Percentiles rank a stretch among this genome's conserved stretches.
Conservation (phyloP, 2,797 vertebrate species). For the Mycteria americana region DNA sequence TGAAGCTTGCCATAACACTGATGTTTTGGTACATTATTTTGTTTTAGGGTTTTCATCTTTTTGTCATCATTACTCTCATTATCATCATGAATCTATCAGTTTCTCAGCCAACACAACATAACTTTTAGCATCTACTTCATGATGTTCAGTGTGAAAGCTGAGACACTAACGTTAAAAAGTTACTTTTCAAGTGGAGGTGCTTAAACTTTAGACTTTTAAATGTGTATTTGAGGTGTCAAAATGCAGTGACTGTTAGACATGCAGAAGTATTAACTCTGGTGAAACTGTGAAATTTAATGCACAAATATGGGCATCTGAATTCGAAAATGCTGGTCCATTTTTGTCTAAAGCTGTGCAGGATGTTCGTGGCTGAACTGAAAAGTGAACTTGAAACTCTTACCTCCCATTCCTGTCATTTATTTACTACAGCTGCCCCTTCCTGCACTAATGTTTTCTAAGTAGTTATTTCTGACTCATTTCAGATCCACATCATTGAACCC, state of each 20-base stretch:
- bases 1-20: not conserved
- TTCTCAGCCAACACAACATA: not conserved
- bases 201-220: not conserved
- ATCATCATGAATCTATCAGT: not conserved
- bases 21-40: not conserved
- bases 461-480: not conserved
- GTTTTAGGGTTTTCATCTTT: not conserved
- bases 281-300: not conserved
- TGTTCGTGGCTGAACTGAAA: not conserved
- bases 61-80: not conserved
- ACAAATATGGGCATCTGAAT: not conserved
- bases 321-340: not conserved
- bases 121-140: not conserved
- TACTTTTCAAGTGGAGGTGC: not conserved
- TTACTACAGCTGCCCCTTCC: not conserved
- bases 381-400: not conserved
- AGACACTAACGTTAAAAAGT: not conserved
- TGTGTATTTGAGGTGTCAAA: not conserved
- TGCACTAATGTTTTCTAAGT: not conserved
- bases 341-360: not conserved
- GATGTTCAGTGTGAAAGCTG: not conserved
- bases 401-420: not conserved
- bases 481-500: not conserved
- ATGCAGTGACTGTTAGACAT: not conserved
- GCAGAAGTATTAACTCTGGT: not conserved